A percentile compares a stretch with the other conserved stretches of the same genome.
These are phyloP conservation scores for Oreotrochilus melanogaster DNA, from an alignment of 2,113 vertebrate species.

Conservation along the genomic window DNA sequence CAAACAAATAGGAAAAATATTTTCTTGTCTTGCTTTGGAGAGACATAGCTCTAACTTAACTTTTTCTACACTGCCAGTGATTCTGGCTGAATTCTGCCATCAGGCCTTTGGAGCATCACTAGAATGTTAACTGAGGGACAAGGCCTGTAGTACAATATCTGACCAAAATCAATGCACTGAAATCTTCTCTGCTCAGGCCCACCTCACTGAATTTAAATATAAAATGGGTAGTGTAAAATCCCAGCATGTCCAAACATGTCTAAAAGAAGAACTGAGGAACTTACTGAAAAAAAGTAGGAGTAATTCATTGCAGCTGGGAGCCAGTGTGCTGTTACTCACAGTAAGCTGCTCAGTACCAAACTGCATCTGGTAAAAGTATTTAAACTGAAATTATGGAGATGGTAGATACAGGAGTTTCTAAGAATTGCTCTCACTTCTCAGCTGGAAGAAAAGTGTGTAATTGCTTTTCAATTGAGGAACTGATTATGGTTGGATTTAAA, in stretches of 20 bases:
- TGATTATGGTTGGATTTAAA: not conserved
- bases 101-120: not conserved
- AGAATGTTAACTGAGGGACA: not conserved
- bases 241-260: not conserved
- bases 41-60: not conserved
- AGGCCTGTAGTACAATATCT: not conserved
- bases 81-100: not conserved
- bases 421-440: not conserved
- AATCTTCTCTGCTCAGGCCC: not conserved
- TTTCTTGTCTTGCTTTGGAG: not conserved
- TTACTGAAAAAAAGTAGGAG: not conserved
- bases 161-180: not conserved
- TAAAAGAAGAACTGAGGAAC: not conserved
- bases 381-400: not conserved
- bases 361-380: not conserved
- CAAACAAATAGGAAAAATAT: not conserved
- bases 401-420: not conserved
- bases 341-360: not conserved
- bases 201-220: not conserved
- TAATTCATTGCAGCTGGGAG: not conserved
- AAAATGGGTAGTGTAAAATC: not conserved
- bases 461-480: not conserved
- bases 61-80: not conserved
- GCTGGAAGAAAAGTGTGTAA: not conserved
- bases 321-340: not conserved